Conservation (phyloP, 2,888 invertebrate genomes). For the Perdita meconis region DNA sequence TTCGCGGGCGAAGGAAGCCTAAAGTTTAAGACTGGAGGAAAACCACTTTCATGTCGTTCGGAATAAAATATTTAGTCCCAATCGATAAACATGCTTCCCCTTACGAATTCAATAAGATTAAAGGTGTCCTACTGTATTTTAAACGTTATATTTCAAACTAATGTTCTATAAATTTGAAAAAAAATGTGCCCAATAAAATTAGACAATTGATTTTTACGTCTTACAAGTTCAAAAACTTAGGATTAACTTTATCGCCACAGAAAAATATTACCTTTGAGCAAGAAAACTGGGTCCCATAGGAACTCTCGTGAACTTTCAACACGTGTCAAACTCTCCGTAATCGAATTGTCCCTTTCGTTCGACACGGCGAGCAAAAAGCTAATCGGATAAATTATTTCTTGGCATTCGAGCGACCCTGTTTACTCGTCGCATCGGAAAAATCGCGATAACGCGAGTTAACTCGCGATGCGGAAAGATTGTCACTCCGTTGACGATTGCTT, state of each 20-base stretch:
- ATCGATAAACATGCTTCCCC: constrained; percentile 1
- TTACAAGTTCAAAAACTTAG: too few relatives aligned
- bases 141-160: too few relatives aligned
- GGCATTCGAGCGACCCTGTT: constrained; percentile 13
- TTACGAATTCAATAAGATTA: background rate
- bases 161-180: background rate
- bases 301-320: background rate
- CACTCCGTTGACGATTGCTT: background rate
- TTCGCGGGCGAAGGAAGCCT: constrained; percentile 42
- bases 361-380: background rate
- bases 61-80: constrained; percentile 1
- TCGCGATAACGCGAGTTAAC: background rate
- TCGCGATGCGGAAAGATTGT: background rate
- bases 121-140: too few relatives aligned
- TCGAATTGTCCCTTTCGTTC: constrained; percentile 3
- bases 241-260: background rate
- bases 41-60: constrained; percentile 10
- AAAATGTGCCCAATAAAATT: too few relatives aligned
- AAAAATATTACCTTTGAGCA: background rate
- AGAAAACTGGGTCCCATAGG: constrained; percentile 3
- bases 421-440: background rate
- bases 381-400: constrained; percentile 29
- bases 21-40: constrained; percentile 12
- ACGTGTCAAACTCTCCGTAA: background rate
- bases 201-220: too few relatives aligned